phyloP scores from a whole-genome alignment of 2,797 vertebrate genomes.

The Ceyx erithaca region DNA sequence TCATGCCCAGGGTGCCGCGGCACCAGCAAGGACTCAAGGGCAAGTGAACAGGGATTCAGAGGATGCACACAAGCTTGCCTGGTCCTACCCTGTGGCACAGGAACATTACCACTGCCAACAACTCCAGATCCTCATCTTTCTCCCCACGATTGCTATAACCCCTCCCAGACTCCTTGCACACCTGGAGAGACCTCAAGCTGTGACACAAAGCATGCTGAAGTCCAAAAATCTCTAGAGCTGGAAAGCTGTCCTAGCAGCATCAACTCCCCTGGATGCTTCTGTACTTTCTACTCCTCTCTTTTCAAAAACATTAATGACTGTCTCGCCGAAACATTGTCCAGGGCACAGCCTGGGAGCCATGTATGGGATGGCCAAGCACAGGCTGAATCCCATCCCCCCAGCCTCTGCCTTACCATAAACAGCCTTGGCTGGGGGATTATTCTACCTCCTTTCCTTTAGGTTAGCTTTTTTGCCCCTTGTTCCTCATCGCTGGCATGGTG shows the following conservation, averaged over 20 bases:
- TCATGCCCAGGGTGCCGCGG: fast-evolving
- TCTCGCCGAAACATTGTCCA: neutral
- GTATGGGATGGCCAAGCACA: fast-evolving
- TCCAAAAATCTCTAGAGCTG: neutral
- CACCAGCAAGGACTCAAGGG: neutral
- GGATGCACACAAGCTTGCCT: neutral
- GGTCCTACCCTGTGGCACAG: too few species aligned
- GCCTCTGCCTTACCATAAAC: neutral
- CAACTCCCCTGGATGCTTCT: neutral
- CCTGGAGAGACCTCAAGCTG: fast-evolving
- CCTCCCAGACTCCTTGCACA: too few species aligned
- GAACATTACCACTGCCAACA: neutral
- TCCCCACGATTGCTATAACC: neutral
- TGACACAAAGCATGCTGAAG: fast-evolving
- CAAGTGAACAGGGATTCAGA: neutral
- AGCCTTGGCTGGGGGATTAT: neutral
- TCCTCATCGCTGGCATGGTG: neutral
- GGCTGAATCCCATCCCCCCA: fast-evolving
- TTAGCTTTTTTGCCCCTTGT: neutral
- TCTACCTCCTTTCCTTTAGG: neutral
- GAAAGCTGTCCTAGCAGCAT: neutral
- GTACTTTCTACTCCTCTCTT: neutral
- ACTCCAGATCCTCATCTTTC: neutral
- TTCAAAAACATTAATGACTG: neutral
- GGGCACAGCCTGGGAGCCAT: neutral